Percentiles rank a stretch among this genome's conserved stretches.
Conservation (phyloP, 2,888 invertebrate genomes). For the Cheilosia scutellata region DNA sequence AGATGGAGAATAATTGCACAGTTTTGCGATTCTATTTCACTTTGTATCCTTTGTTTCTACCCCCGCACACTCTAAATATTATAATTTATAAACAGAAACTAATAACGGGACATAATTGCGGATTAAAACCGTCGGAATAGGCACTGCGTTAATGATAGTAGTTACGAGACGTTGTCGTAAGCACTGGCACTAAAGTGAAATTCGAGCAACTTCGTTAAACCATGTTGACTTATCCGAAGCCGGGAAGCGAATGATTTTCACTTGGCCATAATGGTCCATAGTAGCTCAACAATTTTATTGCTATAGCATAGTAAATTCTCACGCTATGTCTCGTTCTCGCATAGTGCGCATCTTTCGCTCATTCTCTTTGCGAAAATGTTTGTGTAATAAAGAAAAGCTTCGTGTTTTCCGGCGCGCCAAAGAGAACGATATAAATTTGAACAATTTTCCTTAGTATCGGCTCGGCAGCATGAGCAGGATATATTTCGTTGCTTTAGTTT, state of each 20-base stretch:
- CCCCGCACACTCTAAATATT: slow-evolving; percentile 4
- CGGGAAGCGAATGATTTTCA: slow-evolving; percentile 58
- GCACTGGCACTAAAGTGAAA: slow-evolving; percentile 24
- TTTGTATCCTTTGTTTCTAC: slow-evolving; percentile 9
- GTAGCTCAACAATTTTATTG: slow-evolving; percentile 66
- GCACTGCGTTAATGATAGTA: slow-evolving; percentile 28
- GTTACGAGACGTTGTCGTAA: slow-evolving; percentile 29
- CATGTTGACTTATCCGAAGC: slow-evolving; percentile 50
- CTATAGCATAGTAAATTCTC: slow-evolving; percentile 24
- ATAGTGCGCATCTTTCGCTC: slow-evolving; percentile 62
- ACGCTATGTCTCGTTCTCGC: slow-evolving; percentile 22
- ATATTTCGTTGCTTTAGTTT: slow-evolving; percentile 2
- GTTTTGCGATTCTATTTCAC: slow-evolving; percentile 37
- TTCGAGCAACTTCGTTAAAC: slow-evolving; percentile 9
- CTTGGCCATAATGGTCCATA: slow-evolving; percentile 42
- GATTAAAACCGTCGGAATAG: slow-evolving; percentile 35
- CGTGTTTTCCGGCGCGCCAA: slow-evolving; percentile 49
- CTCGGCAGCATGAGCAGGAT: slow-evolving; percentile 29
- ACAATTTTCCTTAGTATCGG: slow-evolving; percentile 32
- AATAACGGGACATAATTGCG: slow-evolving; percentile 35
- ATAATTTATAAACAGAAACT: slow-evolving; percentile 48
- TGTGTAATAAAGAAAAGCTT: slow-evolving; percentile 52
- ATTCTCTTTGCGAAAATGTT: slow-evolving; percentile 48
- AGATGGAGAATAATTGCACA: slow-evolving; percentile 43
- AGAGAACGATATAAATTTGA: slow-evolving; percentile 41